phyloP scores from a whole-genome alignment of 2,113 vertebrate species.

The Panthera leo region DNA sequence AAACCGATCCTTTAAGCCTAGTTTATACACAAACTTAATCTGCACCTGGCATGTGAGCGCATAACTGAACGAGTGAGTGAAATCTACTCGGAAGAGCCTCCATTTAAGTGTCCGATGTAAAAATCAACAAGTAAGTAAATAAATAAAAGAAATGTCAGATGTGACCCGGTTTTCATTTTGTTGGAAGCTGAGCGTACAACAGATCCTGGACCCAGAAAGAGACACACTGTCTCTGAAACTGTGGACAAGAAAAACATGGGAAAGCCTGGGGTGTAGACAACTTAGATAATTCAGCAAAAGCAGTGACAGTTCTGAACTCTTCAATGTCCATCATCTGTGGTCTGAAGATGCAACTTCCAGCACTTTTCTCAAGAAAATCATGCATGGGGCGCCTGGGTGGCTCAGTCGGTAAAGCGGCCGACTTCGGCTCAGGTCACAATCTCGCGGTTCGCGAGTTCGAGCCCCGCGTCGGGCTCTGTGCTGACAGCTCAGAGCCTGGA shows the following conservation, averaged over 20 bases:
- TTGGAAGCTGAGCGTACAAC: not conserved
- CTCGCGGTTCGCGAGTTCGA: too few species aligned
- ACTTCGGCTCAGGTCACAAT: too few species aligned
- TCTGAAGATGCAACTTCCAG: not conserved
- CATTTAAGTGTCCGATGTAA: not conserved
- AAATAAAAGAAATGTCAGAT: not conserved
- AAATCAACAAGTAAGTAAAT: not conserved
- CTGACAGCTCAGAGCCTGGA: too few species aligned
- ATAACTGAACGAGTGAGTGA: not conserved
- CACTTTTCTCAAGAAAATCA: not conserved
- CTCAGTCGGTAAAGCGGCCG: too few species aligned
- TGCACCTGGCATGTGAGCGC: not conserved
- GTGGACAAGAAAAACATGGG: not conserved
- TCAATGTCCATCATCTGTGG: not conserved
- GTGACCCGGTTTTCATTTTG: not conserved
- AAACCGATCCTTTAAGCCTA: not conserved
- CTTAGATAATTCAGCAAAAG: not conserved
- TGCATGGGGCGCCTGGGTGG: too few species aligned
- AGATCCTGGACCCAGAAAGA: not conserved
- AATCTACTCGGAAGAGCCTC: not conserved
- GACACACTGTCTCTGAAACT: not conserved
- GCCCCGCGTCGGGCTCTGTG: too few species aligned
- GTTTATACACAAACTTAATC: not conserved
- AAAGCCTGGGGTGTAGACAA: rapidly evolving
- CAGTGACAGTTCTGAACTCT: not conserved